Evolutionary conservation across 1,140 invertebrate genomes (phyloP), one percentile per base, ranked within the genome.

Genomic region (Heliconius congener): DNA sequence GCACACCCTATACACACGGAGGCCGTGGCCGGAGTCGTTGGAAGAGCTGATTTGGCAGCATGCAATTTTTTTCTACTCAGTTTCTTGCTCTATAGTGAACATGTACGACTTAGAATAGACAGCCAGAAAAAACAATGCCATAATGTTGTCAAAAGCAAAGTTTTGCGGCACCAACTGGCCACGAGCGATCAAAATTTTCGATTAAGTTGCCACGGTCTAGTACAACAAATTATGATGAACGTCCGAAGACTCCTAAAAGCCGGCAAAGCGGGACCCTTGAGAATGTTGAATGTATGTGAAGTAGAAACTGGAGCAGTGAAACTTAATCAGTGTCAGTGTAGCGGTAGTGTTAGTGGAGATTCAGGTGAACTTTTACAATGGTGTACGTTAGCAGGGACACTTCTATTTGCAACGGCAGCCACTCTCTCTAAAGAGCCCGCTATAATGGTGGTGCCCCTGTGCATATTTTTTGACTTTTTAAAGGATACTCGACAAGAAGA

Each of bases 1-100:
- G 97, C 98, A 0, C 99, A 99, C 95, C 99, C 99, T 23, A 97
- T 99, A 83, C 99, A 99, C 94, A 98, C 98, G 42, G 99, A 99
- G 95, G 98, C 98, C 1, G 98, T 99, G 9, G 98, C 98, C 16
- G 98, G 98, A n/a, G 96, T 99, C 71, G 99, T 99, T 16, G 99
- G 99, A 13, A 95, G 98, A 84, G 99, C 99, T 8, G 99, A 99
- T 94, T 95, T 99, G 23, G 96, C 98, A 13, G 98, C 98, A 27
- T 98, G 98, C 87, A 97, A 99, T 82, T 97, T 99, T 93, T 99
- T 98, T 87, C 96, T 99, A 72, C 93, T 97, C 46, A 97, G 98
- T 82, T 97, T 99, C 87, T 95, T 99, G 75, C 95, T 96, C 27
- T 98, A 98, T 91, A 95, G 96, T 74, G 96, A 96, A 60, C 96